Evolutionary conservation across 2,888 invertebrate genomes (phyloP).

Genomic region (Alloplasta piceator): DNA sequence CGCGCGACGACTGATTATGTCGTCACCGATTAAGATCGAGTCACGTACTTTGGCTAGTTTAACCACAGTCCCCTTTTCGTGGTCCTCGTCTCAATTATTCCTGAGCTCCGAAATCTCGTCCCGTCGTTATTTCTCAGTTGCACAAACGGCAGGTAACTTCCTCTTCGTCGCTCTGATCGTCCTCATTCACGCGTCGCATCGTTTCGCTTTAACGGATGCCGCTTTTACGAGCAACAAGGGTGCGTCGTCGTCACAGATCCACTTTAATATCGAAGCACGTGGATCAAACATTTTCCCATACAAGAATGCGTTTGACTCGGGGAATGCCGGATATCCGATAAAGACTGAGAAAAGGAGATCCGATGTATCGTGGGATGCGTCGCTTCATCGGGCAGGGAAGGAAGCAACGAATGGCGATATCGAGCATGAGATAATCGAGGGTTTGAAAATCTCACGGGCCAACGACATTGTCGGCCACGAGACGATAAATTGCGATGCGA

Average conservation of each 20-base stretch:
- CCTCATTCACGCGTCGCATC: conserved; percentile 30
- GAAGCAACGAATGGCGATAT: conserved; percentile 23
- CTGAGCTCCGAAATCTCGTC: conserved; percentile 59
- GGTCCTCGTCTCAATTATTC: conserved; percentile 67
- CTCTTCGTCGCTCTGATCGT: conserved; percentile 39
- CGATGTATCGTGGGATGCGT: conserved; percentile 9
- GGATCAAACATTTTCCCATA: conserved; percentile 12
- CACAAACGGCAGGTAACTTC: conserved; percentile 2
- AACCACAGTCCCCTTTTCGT: conserved; percentile 72
- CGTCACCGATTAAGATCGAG: conserved; percentile 76
- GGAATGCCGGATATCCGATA: neutral
- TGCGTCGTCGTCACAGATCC: neutral
- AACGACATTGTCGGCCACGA: conserved; percentile 42
- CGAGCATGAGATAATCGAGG: conserved; percentile 28
- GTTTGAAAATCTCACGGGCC: neutral
- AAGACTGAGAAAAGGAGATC: neutral
- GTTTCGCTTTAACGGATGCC: conserved; percentile 24
- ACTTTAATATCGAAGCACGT: neutral
- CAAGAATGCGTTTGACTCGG: neutral
- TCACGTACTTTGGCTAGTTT: conserved; percentile 76
- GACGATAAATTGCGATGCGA: conserved; percentile 24
- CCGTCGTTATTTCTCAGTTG: conserved; percentile 28
- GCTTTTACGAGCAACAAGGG: conserved; percentile 13
- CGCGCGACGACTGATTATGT: conserved; percentile 81
- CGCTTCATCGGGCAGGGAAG: neutral